Evolutionary conservation across 2,888 invertebrate species (phyloP).

Genomic region (Syrphus vitripennis): DNA sequence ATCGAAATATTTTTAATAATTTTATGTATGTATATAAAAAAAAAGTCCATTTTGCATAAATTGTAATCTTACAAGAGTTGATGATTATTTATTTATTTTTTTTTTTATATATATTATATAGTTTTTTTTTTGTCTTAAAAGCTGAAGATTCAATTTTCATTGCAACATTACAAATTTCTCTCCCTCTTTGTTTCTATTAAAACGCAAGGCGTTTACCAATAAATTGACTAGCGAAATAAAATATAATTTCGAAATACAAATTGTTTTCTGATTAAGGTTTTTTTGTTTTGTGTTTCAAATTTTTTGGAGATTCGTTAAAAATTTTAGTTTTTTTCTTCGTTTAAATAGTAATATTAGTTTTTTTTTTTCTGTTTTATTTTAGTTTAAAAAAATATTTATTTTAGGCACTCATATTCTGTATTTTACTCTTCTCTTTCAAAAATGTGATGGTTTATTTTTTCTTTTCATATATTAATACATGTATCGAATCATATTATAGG

Average conservation of each 20-base stretch:
- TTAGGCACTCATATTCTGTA: slow-evolving; percentile 70
- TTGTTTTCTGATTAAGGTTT: slow-evolving; percentile 1
- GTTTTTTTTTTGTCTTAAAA: slow-evolving; percentile 53
- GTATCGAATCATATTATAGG: background rate
- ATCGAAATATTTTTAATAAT: slow-evolving; percentile 52
- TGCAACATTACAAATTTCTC: slow-evolving; percentile 16
- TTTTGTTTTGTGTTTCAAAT: slow-evolving; percentile 21
- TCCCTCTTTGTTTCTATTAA: background rate
- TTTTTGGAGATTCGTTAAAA: background rate
- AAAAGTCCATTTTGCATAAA: slow-evolving; percentile 31
- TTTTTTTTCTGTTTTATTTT: slow-evolving; percentile 29
- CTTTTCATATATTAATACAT: background rate
- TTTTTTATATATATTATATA: slow-evolving; percentile 8
- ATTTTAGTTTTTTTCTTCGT: slow-evolving; percentile 2
- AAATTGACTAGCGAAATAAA: slow-evolving; percentile 68
- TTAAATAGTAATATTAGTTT: slow-evolving; percentile 12
- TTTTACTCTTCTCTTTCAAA: slow-evolving; percentile 41
- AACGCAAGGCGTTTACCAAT: slow-evolving; percentile 47
- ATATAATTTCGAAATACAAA: slow-evolving; percentile 33
- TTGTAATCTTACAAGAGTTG: slow-evolving; percentile 27
- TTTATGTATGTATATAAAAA: slow-evolving; percentile 23
- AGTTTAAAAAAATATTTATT: slow-evolving; percentile 59
- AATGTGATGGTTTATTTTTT: slow-evolving; percentile 21
- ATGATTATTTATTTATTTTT: background rate
- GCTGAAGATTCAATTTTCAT: slow-evolving; percentile 42